Evolutionary conservation across 2,113 vertebrate genomes (phyloP).

Genomic region (Microtus oregoni): DNA sequence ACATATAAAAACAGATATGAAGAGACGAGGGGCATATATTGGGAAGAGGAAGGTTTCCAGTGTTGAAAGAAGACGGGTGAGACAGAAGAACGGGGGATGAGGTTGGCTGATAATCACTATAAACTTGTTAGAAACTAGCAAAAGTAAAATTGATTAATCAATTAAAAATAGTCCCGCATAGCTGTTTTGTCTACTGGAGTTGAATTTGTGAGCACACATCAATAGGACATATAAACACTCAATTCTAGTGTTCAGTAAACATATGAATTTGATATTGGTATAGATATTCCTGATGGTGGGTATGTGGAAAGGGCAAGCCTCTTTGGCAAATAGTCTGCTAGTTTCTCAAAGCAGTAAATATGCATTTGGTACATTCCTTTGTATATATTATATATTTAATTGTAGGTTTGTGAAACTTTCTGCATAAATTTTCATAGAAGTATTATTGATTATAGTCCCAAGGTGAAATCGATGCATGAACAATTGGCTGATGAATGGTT

Average conservation of each 20-base stretch:
- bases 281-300: not conserved
- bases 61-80: not conserved
- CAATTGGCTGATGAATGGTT: not conserved
- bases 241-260: not conserved
- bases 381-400: not conserved
- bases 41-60: not conserved
- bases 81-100: not conserved
- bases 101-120: not conserved
- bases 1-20: not conserved
- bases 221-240: not conserved
- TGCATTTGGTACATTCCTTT: not conserved
- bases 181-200: not conserved
- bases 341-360: not conserved
- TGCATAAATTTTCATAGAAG: not conserved
- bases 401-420: not conserved
- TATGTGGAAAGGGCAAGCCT: not conserved
- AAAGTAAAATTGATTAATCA: not conserved
- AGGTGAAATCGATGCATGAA: not conserved
- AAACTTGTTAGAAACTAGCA: not conserved
- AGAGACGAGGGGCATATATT: not conserved
- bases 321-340: not conserved
- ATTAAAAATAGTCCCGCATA: not conserved
- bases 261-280: not conserved
- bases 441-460: not conserved
- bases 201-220: not conserved